Percentiles rank a stretch among this genome's conserved stretches.
These are phyloP conservation scores for Coturnix japonica DNA, from an alignment of 2,113 vertebrate genomes.

Conservation along the genomic window DNA sequence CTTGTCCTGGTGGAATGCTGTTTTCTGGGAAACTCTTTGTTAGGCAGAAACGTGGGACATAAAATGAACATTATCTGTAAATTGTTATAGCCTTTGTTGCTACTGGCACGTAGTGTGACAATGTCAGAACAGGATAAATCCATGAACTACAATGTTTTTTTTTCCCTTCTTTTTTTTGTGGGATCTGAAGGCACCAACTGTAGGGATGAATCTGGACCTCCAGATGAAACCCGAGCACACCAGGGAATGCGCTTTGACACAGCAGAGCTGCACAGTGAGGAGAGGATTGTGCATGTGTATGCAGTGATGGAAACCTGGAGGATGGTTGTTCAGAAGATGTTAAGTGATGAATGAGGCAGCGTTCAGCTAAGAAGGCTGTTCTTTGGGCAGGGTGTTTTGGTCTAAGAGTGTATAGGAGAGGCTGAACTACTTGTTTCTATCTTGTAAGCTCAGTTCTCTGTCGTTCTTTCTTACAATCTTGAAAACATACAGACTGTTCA, in stretches of 20 bases:
- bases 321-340: background rate
- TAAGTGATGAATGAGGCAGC: background rate
- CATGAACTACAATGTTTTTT: background rate
- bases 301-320: background rate
- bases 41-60: background rate
- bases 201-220: background rate
- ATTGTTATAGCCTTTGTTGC: background rate
- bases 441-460: background rate
- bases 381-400: background rate
- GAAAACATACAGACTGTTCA: background rate
- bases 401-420: background rate
- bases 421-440: background rate
- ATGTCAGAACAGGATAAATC: background rate
- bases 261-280: background rate
- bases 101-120: background rate
- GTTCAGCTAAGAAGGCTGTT: background rate
- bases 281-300: too few relatives aligned
- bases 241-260: rapidly evolving
- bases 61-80: rapidly evolving
- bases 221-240: background rate
- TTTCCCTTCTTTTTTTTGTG: background rate
- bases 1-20: background rate
- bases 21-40: background rate
- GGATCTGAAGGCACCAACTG: background rate
- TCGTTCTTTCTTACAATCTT: background rate